Evolutionary conservation across 2,888 invertebrate genomes (phyloP), one percentile per base, ranked within the genome.

Genomic region (Lampropteryx suffumata): DNA sequence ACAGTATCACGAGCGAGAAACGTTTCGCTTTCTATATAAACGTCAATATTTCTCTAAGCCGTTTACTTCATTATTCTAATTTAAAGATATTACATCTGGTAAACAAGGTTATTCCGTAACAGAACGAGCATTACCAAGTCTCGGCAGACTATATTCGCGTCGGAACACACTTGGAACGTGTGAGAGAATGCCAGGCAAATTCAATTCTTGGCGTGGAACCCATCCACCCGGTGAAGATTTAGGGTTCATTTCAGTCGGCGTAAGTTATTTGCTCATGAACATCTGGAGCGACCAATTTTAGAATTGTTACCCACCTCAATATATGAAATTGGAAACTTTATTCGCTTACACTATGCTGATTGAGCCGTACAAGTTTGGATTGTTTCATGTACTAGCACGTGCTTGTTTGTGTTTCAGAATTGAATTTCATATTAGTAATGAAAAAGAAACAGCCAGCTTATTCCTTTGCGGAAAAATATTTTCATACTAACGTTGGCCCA

Each of bases 251-350:
- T 82, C 79, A 76, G 74, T 73, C 72, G 69, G 68, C 70, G 75
- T 82, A 82, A 86, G 82, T 84, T 87, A 86, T 85, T 83, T 77
- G 77, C 76, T 79, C 78, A 79, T 77, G 80, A 87, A 84, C 87
- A 87, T 84, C 84, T 85, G 86, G 79, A 77, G 75, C 71, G 65
- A 59, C 59, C 56, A 59, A 56, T 59, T 56, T 59, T 54, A 56
- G 55, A 56, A 59, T 51, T 59, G 56, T 56, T 56, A 59, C 55
- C 50, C 45, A 55, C 59, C 59, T 51, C 54, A 49, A 54, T 51
- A 53, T 55, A 50, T 56, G 55, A 55, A 59, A 59, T 59, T 59
- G 59, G 46, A 53, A 55, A 58, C 49, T 58, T 55, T 58, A 45
- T 58, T 52, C 49, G 54, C 49, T 51, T 46, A 43, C 46, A 52